Evolutionary conservation across 2,888 invertebrate genomes (phyloP), one percentile per base, ranked within the genome.

Genomic region (Pristionchus maxplancki): DNA sequence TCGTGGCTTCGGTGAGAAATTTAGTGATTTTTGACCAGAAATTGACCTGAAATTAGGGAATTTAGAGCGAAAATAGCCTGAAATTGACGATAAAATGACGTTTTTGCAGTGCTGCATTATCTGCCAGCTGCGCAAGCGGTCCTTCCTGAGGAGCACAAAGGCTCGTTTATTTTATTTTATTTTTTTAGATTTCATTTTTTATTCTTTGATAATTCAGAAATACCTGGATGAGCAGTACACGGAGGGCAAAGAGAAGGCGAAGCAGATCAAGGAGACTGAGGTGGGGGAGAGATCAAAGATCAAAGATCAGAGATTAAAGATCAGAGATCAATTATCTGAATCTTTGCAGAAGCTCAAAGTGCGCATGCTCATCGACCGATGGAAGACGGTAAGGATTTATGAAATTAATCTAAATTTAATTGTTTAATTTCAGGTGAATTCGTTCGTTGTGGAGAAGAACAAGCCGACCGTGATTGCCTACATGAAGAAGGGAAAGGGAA

Each of bases 241-340:
- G 31, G 28, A 64, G 13, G 64, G 64, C 28, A 28, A 64, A 31
- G 31, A 64, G 8, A 6, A 9, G 34, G 3, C 3, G 64, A 64
- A 31, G 64, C 13, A 64, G 28, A 64, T 31, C 11, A 64, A 64
- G 64, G 64, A 64, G 64, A 13, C 11, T 11, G 64, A 64, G 34
- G 64, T 64, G 15, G 24, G 62, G n/a, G n/a, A 64, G 64, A 31
- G 64, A 64, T 31, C 64, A 64, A 64, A 31, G 64, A 64, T 64
- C 64, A 64, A 64, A 64, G 64, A 64, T 64, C 64, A 64, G 64
- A 31, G 64, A 64, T 31, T 31, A 64, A 64, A 31, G 64, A 64
- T 64, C 64, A 64, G 31, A 64, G 64, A 64, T 64, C 64, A 31
- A 20, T 0, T 2, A 4, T n/a, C 28, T 0, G 15, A 64, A 31